Evolutionary conservation across 2,797 vertebrate genomes (phyloP).

Genomic region (Enteromius thamalakanensis): DNA sequence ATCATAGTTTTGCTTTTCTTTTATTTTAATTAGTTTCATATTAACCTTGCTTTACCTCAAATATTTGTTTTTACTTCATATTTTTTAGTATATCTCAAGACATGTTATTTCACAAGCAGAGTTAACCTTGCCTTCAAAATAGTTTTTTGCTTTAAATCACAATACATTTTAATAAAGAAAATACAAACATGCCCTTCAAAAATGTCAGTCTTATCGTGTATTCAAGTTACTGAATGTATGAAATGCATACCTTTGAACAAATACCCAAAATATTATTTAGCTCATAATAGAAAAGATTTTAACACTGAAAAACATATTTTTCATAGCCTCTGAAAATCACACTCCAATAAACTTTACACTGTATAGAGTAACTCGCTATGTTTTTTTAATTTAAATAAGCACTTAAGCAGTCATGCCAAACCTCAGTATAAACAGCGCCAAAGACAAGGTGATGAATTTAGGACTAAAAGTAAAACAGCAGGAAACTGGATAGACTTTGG

Average conservation of each 20-base stretch:
- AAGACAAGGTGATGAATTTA: constrained; percentile 6
- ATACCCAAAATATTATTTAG: no score
- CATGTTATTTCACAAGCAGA: background rate
- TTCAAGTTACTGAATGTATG: background rate
- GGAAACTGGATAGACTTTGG: constrained; percentile 71
- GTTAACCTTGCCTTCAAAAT: no score
- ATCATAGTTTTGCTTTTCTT: background rate
- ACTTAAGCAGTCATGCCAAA: constrained; percentile 1
- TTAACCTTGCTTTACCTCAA: no score
- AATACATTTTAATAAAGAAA: no score
- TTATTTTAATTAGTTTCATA: background rate
- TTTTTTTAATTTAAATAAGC: no score
- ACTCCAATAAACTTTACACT: background rate
- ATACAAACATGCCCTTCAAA: no score
- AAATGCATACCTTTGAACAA: background rate
- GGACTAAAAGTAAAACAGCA: constrained; percentile 57
- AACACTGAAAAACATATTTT: background rate
- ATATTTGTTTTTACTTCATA: no score
- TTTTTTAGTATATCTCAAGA: no score
- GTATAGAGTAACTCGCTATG: background rate
- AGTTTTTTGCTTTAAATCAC: no score
- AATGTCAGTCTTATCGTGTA: no score
- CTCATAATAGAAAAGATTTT: no score
- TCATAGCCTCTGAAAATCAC: background rate
- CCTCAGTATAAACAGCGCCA: background rate